A percentile compares a stretch with the other conserved stretches of the same genome.
Conservation (phyloP, 2,797 vertebrate genomes). For the Anniella stebbinsi region DNA sequence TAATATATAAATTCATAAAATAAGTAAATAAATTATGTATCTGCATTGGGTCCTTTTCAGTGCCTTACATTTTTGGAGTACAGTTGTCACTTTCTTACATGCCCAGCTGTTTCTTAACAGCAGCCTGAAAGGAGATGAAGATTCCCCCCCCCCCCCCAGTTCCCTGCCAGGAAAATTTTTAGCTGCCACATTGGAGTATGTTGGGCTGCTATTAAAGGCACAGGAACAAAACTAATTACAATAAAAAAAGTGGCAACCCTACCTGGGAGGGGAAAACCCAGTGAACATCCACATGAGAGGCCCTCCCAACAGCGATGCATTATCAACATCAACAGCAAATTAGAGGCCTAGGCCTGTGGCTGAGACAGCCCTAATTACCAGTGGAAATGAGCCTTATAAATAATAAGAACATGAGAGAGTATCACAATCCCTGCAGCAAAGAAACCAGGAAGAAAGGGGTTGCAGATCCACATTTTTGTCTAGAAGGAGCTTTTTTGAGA, state of each 20-base stretch:
- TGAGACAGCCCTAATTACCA: conserved; percentile 34
- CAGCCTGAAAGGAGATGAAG: background rate
- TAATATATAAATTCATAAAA: background rate
- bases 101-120: background rate
- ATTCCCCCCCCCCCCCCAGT: too few species aligned
- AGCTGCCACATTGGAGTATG: background rate
- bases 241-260: background rate
- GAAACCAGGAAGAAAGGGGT: conserved; percentile 13
- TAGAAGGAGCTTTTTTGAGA: conserved; percentile 9
- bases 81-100: background rate
- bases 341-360: conserved; percentile 7
- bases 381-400: conserved; percentile 38
- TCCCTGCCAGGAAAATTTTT: background rate
- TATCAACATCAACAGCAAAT: conserved; percentile 17
- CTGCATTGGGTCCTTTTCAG: background rate
- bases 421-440: conserved; percentile 34
- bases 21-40: background rate
- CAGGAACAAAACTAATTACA: background rate
- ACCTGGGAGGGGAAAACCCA: background rate
- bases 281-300: background rate
- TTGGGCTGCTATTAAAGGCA: background rate
- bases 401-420: conserved; percentile 30
- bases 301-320: conserved; percentile 15
- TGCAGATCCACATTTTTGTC: background rate
- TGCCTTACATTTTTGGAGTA: background rate